Base-by-base conservation (phyloP, 2,113 vertebrate genomes). In the Semnornis frantzii region DNA sequence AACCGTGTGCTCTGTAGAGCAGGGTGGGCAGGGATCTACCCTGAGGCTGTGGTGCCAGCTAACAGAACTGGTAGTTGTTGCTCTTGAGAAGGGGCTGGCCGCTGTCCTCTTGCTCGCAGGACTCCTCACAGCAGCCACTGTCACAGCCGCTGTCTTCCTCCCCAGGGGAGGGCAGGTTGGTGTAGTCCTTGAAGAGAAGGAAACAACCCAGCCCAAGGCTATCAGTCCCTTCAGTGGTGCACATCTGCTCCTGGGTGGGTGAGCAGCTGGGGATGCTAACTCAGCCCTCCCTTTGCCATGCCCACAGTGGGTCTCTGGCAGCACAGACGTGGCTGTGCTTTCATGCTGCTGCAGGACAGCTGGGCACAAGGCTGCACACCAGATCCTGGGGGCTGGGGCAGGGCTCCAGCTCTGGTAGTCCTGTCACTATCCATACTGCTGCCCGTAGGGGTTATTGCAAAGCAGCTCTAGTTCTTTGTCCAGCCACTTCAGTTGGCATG, bases 51-150 rank as follows among this genome's bases (percentile, higher is more conserved):
- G 85, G 63, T 58, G 31, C 68, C 87, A 80, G 48, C 89, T 97
- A 99, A 94, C 98, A 99, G 96, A 99, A 99, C 98, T 99, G 98
- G 57, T 99, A 99, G 97, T 99, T 99, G 96, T 99, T 99, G 92
- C 98, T 97, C 92, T 98, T 99, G 97, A 99, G 98, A 89, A 99
- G 97, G 34, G 98, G 98, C 94, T 98, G 98, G 83, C 97, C 96
- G 0, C 96, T 96, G 60, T 98, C 98, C 82, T 97, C 98, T 16
- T 97, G 98, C 86, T 99, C 98, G 11, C 98, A 99, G 97, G 98
- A 98, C 95, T 97, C 97, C 55, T 98, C 97, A 2, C 97, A 98
- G 96, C 95, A 97, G 94, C 98, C 98, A 50, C 97, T 97, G 20
- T 98, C 98, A 1, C 98, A 98, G 70, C 96, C 97, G 3, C 97